These are phyloP conservation scores for Ciconia nigra DNA, from an alignment of 2,797 vertebrate genomes.

Conservation along the genomic window DNA sequence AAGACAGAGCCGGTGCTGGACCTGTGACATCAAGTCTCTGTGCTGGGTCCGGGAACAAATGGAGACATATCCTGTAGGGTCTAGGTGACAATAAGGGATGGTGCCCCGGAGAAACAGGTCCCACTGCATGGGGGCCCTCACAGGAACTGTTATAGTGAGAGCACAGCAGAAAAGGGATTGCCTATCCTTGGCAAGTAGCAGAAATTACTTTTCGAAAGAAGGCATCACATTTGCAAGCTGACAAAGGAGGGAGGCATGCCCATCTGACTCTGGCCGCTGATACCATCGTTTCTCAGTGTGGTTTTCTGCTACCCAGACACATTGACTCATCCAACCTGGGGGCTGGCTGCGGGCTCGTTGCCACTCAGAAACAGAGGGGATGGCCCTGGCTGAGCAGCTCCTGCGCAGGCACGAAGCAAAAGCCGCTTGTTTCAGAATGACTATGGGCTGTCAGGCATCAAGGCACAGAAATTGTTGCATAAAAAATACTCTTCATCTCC, in stretches of 20 bases:
- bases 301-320: not conserved
- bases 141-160: accelerated
- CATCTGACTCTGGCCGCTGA: accelerated
- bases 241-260: not conserved
- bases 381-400: not conserved
- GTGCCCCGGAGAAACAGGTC: not conserved
- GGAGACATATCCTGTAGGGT: not conserved
- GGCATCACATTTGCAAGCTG: not conserved
- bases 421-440: not conserved
- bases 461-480: accelerated
- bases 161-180: not conserved
- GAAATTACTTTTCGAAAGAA: not conserved
- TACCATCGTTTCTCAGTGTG: accelerated
- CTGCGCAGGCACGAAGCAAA: accelerated
- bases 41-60: not conserved
- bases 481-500: not conserved
- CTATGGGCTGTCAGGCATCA: accelerated
- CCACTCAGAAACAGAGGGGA: accelerated
- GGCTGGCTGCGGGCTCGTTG: accelerated
- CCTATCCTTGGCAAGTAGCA: not conserved
- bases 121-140: accelerated
- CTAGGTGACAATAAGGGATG: not conserved
- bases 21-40: not conserved
- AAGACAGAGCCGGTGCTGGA: not conserved
- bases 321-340: not conserved